Conservation (phyloP, 2,888 invertebrate species). For the Epicampocera succincta region DNA sequence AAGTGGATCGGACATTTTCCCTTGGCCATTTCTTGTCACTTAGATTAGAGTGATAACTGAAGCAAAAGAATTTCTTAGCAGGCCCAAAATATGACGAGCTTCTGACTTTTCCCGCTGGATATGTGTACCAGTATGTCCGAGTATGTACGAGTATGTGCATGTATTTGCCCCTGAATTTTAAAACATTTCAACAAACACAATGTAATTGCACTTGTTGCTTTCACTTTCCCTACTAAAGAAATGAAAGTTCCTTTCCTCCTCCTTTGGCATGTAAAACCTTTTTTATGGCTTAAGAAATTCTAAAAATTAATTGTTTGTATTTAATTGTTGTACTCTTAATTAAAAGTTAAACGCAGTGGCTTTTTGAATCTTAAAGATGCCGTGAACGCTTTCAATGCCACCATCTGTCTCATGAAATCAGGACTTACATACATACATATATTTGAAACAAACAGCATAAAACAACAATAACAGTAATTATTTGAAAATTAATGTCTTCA, state of each 20-base stretch:
- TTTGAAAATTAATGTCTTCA: slow-evolving; percentile 58
- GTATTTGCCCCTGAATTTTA: background rate
- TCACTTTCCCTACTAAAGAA: slow-evolving; percentile 16
- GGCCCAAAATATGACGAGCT: too few species aligned
- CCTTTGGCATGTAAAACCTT: slow-evolving; percentile 4
- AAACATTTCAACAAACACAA: background rate
- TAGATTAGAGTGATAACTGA: too few species aligned
- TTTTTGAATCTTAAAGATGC: slow-evolving; percentile 14
- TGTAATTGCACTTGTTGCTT: slow-evolving; percentile 45
- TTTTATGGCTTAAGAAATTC: slow-evolving; percentile 41
- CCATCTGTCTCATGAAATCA: background rate
- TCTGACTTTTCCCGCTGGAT: too few species aligned
- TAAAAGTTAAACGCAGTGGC: slow-evolving; percentile 14
- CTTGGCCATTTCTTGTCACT: too few species aligned
- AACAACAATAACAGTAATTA: slow-evolving; percentile 41
- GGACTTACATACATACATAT: slow-evolving; percentile 50
- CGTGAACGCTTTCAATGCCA: background rate
- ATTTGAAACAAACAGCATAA: slow-evolving; percentile 6
- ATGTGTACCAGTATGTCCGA: too few species aligned
- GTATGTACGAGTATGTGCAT: too few species aligned
- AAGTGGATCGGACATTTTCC: too few species aligned
- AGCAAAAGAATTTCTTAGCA: too few species aligned
- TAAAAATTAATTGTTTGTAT: slow-evolving; percentile 65
- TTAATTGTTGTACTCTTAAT: slow-evolving; percentile 58
- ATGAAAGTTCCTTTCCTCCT: slow-evolving; percentile 5